Evolutionary conservation across 2,797 vertebrate genomes (phyloP).

Genomic region (Epinephelus awoara): DNA sequence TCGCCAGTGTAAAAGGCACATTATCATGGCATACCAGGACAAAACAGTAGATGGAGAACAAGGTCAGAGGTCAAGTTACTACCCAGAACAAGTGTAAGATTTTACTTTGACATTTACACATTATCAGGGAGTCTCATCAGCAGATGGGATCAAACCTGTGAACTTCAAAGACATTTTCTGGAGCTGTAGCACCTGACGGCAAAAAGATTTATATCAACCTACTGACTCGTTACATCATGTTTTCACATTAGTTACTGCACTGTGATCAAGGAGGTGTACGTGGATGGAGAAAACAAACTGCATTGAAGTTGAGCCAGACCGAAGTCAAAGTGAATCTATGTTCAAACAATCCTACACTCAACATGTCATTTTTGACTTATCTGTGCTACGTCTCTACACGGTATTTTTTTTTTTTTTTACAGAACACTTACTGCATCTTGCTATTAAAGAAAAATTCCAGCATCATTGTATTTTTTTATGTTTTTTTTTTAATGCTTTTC

Average conservation of each 20-base stretch:
- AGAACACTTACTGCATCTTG: not conserved
- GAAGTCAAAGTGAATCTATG: not conserved
- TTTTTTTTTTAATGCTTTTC: not conserved
- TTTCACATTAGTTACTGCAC: slow-evolving; percentile 18
- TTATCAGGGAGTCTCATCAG: not conserved
- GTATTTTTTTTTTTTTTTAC: not conserved
- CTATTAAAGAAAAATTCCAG: not conserved
- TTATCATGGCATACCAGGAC: slow-evolving; percentile 25
- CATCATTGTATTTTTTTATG: not conserved
- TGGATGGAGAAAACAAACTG: not conserved
- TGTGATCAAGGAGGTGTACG: not conserved
- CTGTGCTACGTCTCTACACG: slow-evolving; percentile 11
- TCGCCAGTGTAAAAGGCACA: slow-evolving; percentile 70
- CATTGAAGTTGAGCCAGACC: not conserved
- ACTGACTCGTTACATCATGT: not conserved
- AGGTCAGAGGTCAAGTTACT: slow-evolving; percentile 14
- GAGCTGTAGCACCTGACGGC: not conserved
- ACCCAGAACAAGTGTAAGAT: slow-evolving; percentile 1
- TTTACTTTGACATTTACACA: not conserved
- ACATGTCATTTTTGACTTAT: not conserved
- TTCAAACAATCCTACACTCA: too few relatives aligned
- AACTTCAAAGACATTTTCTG: slow-evolving; percentile 1
- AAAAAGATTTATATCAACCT: not conserved
- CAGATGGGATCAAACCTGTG: not conserved
- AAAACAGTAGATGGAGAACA: not conserved